A percentile compares a stretch with the other conserved stretches of the same genome.
Evolutionary conservation across 2,113 vertebrate genomes (phyloP).

Genomic region (Butastur rufipennis): DNA sequence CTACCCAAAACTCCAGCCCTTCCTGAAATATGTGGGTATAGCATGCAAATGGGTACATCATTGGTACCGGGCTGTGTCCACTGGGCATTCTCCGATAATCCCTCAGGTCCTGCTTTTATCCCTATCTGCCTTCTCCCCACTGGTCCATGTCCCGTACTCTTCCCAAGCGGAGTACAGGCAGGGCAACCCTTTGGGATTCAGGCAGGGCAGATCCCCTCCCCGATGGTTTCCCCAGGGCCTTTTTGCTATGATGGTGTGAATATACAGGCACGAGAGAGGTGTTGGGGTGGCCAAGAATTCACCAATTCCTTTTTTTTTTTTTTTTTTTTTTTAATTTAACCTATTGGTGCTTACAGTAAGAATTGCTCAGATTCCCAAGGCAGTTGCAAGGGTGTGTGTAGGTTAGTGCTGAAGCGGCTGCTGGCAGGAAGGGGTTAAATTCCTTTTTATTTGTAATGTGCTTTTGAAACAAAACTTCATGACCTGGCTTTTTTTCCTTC

Average conservation of each 20-base stretch:
- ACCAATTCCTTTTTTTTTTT: neutral
- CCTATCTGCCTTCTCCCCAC: neutral
- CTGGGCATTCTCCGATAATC: neutral
- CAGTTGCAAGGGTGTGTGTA: neutral
- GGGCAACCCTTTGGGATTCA: neutral
- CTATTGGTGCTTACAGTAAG: neutral
- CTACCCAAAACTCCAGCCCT: neutral
- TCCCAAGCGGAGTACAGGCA: neutral
- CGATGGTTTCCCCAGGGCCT: accelerated
- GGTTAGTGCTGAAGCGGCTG: neutral
- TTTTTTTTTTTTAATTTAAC: neutral
- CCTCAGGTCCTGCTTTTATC: neutral
- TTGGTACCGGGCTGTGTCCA: accelerated
- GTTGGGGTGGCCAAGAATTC: neutral
- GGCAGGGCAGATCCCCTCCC: neutral
- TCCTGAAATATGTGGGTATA: neutral
- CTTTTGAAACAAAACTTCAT: conserved; percentile 69
- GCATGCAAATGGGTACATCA: accelerated
- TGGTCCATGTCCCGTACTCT: accelerated
- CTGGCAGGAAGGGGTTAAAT: conserved; percentile 64
- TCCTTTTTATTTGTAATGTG: conserved; percentile 20
- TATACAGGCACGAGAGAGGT: neutral
- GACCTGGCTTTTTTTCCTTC: conserved; percentile 41
- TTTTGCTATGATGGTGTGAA: neutral
- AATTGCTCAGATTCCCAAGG: neutral